Conservation (phyloP, 2,113 vertebrate genomes). For the Triplophysa rosa region DNA sequence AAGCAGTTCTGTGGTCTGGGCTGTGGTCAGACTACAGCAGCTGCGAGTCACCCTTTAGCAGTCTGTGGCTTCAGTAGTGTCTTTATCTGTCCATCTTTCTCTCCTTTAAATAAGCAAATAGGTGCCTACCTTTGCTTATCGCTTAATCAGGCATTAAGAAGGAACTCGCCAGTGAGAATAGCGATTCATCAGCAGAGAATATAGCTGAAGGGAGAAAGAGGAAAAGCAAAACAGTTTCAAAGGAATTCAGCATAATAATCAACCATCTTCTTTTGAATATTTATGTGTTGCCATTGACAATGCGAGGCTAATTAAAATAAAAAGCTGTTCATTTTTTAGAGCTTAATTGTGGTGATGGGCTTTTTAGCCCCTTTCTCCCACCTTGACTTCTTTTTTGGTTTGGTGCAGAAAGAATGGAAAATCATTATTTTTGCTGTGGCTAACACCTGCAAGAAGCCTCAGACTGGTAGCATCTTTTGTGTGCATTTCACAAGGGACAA, state of each 20-base stretch:
- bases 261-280: constrained; percentile 49
- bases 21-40: constrained; percentile 26
- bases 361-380: background rate
- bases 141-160: constrained; percentile 18
- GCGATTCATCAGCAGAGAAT: constrained; percentile 30
- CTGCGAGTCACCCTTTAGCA: constrained; percentile 23
- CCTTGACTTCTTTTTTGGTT: background rate
- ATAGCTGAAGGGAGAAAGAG: background rate
- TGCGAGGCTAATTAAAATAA: constrained; percentile 53
- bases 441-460: constrained; percentile 44
- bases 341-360: constrained; percentile 35
- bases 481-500: constrained; percentile 47
- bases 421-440: constrained; percentile 43
- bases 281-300: constrained; percentile 45
- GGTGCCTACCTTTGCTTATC: constrained; percentile 15
- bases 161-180: constrained; percentile 12
- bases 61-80: background rate
- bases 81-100: constrained; percentile 35
- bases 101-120: constrained; percentile 35
- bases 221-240: constrained; percentile 30
- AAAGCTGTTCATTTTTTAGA: constrained; percentile 49
- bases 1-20: constrained; percentile 28
- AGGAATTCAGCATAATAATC: constrained; percentile 27
- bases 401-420: constrained; percentile 35
- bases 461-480: constrained; percentile 51